Evolutionary conservation across 2,797 vertebrate genomes (phyloP).

Genomic region (Gephyroberyx darwinii): DNA sequence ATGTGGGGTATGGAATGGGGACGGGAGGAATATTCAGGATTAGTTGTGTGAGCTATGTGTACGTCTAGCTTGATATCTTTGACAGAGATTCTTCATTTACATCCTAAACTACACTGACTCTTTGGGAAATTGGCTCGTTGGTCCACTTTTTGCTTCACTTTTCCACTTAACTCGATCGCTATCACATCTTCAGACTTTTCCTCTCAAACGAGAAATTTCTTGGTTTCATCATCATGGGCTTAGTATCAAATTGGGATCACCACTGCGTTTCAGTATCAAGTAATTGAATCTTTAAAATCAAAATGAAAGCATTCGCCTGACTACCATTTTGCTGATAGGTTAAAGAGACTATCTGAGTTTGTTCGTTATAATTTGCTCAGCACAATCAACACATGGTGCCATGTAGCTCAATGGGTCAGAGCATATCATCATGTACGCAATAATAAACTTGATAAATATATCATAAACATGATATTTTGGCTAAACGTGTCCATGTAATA

Average conservation of each 20-base stretch:
- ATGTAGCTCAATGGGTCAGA: too few species aligned
- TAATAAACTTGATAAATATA: too few species aligned
- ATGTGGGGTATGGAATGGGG: neutral
- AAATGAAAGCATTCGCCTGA: neutral
- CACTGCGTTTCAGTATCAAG: neutral
- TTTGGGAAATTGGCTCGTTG: too few species aligned
- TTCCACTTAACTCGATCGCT: neutral
- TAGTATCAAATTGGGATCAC: neutral
- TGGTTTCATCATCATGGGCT: neutral
- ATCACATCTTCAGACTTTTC: constrained; percentile 5
- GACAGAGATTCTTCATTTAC: neutral
- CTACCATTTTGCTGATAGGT: neutral
- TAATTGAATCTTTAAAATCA: constrained; percentile 1
- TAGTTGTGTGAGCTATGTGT: neutral
- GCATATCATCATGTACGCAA: neutral
- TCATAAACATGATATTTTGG: neutral
- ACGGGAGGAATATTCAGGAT: neutral
- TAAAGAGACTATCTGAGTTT: neutral
- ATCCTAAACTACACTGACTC: neutral
- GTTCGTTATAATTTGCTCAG: neutral
- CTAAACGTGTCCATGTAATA: neutral
- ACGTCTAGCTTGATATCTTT: too few species aligned
- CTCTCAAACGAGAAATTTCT: neutral
- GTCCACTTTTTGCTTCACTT: too few species aligned
- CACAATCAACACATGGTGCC: too few species aligned